Evolutionary conservation across 2,797 vertebrate species (phyloP), one percentile per base, ranked within the genome.

Genomic region (Chelmon rostratus): DNA sequence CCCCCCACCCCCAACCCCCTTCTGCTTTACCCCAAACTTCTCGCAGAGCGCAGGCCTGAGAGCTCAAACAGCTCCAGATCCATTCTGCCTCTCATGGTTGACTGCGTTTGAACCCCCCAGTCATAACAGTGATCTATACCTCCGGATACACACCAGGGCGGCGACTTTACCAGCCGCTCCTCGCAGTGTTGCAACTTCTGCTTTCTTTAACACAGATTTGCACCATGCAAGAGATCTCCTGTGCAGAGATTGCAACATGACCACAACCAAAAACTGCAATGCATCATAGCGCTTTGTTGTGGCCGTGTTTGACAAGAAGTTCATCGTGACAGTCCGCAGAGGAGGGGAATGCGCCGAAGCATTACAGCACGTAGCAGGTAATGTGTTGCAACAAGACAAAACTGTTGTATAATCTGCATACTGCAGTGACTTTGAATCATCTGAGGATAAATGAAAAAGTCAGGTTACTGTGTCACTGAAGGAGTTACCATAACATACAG

Each of bases 71-170:
- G 71, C 79, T 86, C 68, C 65, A 82, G 62, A 88, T 69, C 21
- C 54, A 50, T 73, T 83, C 76, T 75, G 47, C 49, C 49, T 79
- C 78, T 78, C 78, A 82, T 74, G 84, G 90, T 89, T 91, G 86
- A 79, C 25, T 75, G 67, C 73, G 61, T 87, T 88, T 92, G 74
- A 92, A 87, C 87, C 82, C 74, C 50, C 28, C 37, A 85, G 90
- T 83, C 89, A 83, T 79, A 92, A 91, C 77, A 86, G 73, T 72
- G 78, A 92, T 89, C 74, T 87, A 83, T 89, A 77, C 81, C 78
- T 76, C 69, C 81, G 84, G 80, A 88, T 79, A 67, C 56, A 85
- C 86, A 82, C 82, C 58, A 57, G 78, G 63, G 42, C 71, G 42
- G 64, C 50, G 37, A 56, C 54, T 81, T 68, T 21, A 74, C 69